phyloP scores from a whole-genome alignment of 1,140 invertebrate species.

The Ridgeia piscesae region DNA sequence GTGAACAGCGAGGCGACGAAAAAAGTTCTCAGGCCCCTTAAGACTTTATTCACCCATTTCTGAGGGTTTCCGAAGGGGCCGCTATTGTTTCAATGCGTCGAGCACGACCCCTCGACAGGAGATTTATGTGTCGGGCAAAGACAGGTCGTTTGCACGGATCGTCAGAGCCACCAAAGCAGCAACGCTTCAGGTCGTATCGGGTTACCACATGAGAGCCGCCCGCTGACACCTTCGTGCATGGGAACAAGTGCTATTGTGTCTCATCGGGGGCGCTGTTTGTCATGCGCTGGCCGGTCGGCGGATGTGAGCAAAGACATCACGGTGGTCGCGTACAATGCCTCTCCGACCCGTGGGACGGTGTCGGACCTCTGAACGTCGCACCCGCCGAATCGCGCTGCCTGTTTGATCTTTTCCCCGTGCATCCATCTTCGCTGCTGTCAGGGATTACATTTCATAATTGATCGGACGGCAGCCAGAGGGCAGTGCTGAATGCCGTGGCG shows the following conservation, averaged over 20 bases:
- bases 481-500: neutral
- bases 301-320: neutral
- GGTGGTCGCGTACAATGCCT: neutral
- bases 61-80: neutral
- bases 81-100: neutral
- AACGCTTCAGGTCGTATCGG: neutral
- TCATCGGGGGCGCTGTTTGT: neutral
- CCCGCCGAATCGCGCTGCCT: neutral
- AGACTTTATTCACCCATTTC: neutral
- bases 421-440: neutral
- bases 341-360: neutral
- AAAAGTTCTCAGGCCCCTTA: neutral
- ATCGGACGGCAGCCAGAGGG: neutral
- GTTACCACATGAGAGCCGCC: neutral
- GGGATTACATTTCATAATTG: conserved; percentile 1
- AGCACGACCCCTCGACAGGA: neutral
- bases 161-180: neutral
- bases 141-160: neutral
- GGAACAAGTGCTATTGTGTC: neutral
- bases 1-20: neutral
- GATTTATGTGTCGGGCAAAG: neutral
- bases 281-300: neutral
- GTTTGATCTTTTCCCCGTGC: neutral
- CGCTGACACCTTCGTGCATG: neutral
- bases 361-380: neutral